These are phyloP conservation scores for Lycaon pictus DNA, from an alignment of 2,113 vertebrate genomes.

Conservation along the genomic window DNA sequence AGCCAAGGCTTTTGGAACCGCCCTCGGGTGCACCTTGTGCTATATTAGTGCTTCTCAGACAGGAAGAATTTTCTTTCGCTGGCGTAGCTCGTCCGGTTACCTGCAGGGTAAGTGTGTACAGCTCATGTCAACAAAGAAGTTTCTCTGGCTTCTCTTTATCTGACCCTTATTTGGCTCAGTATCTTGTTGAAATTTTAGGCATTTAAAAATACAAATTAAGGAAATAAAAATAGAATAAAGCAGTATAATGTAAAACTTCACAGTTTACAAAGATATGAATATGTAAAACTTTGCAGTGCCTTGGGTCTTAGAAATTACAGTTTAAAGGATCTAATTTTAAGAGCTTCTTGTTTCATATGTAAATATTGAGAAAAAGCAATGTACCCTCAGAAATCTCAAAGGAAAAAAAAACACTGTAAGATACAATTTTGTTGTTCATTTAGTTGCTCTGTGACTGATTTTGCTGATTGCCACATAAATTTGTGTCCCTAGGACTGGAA, in stretches of 20 bases:
- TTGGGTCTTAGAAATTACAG: neutral
- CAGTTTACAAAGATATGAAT: constrained; percentile 20
- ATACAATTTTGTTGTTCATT: neutral
- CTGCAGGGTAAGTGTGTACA: constrained; percentile 85
- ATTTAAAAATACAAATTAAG: constrained; percentile 53
- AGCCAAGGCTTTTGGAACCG: constrained; percentile 87
- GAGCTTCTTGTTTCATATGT: neutral
- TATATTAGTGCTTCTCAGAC: constrained; percentile 92
- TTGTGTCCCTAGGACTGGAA: constrained; percentile 35
- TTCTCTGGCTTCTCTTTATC: constrained; percentile 61
- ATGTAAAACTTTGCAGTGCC: neutral
- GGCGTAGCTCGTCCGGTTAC: constrained; percentile 81
- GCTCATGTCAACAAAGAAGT: constrained; percentile 38
- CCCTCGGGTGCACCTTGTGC: constrained; percentile 86
- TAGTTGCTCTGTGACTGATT: constrained; percentile 21
- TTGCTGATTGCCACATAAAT: neutral
- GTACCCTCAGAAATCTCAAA: neutral
- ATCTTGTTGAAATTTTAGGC: constrained; percentile 44
- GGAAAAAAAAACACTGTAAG: neutral
- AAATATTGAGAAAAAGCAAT: neutral
- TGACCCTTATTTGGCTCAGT: constrained; percentile 1
- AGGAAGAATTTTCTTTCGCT: constrained; percentile 93
- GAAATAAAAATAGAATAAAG: constrained; percentile 43
- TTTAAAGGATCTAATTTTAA: constrained; percentile 32
- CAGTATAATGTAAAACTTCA: neutral